Evolutionary conservation across 2,888 invertebrate species (phyloP), one percentile per base, ranked within the genome.

Genomic region (Eilema caniola): DNA sequence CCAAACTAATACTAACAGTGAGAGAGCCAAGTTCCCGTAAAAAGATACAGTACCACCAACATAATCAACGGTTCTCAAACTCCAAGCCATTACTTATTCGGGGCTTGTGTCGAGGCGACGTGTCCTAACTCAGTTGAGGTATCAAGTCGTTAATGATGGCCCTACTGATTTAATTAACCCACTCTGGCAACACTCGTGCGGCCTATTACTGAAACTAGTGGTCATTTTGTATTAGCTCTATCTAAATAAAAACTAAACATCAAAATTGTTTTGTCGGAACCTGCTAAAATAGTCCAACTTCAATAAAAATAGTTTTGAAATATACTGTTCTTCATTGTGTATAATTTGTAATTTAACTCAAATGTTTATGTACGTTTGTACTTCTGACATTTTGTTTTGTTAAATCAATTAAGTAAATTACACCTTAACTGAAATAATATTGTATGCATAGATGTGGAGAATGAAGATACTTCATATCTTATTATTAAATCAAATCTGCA

Each of bases 141-240:
- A 62, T 37, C 62, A 62, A 62, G 37, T 33, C 62, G 11, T 62
- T 62, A 62, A 62, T 62, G 62, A 37, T 37, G 62, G 23, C 37
- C 62, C 23, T 62, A 10, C 37, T 37, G 37, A 62, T 37, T 62
- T 24, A 62, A 62, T 62, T 62, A 37, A 62, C 62, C 14, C 14
- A 37, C 24, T 62, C 37, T 16, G 23, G 24, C 37, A 33, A 23
- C 62, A 62, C 37, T 62, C 37, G 62, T 37, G 62, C 10, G 37
- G 62, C 37, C 37, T 62, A 62, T 62, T 62, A 24, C 37, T 62
- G 62, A n/a, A 53, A 53, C 53, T 53, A 47, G 20, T 53, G 53
- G 8, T n/a, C 53, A 53, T 53, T n/a, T n/a, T 53, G 8, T 53
- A 53, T 53, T 53, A 53, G 47, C n/a, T 7, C 53, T 53, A n/a